A percentile compares a stretch with the other conserved stretches of the same genome.
Evolutionary conservation across 2,113 vertebrate genomes (phyloP).

Genomic region (Brachypodius melanocephalos): DNA sequence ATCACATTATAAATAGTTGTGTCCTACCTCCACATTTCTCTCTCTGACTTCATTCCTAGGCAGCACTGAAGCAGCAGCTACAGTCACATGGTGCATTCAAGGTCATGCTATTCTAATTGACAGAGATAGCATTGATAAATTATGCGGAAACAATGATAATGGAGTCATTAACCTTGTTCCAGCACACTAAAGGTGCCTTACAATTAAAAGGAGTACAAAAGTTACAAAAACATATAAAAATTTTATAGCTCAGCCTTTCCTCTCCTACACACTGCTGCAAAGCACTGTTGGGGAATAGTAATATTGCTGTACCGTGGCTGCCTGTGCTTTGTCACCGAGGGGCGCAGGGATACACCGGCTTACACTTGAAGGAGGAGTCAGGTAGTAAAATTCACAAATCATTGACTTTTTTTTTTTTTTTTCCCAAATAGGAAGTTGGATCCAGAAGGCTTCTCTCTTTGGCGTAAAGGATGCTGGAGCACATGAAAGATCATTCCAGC

Average conservation of each 20-base stretch:
- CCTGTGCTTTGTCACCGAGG: neutral
- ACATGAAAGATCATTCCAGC: neutral
- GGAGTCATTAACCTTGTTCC: slow-evolving; percentile 43
- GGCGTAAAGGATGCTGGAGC: neutral
- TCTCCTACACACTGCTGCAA: slow-evolving; percentile 6
- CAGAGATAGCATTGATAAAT: slow-evolving; percentile 42
- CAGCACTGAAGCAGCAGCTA: slow-evolving; percentile 1
- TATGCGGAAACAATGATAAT: slow-evolving; percentile 34
- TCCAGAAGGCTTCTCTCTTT: slow-evolving; percentile 33
- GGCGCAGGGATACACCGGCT: neutral
- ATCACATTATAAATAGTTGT: slow-evolving; percentile 23
- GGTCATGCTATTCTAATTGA: slow-evolving; percentile 60
- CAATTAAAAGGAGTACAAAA: slow-evolving; percentile 32
- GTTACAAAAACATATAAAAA: slow-evolving; percentile 23
- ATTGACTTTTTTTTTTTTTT: neutral
- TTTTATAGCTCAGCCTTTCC: slow-evolving; percentile 21
- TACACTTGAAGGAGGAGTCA: neutral
- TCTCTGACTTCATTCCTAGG: slow-evolving; percentile 46
- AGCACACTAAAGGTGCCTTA: slow-evolving; percentile 31
- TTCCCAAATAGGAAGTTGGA: neutral
- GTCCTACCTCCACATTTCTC: slow-evolving; percentile 29
- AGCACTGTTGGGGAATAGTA: neutral
- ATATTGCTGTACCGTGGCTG: neutral
- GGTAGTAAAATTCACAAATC: neutral
- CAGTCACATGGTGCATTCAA: slow-evolving; percentile 54